phyloP scores from a whole-genome alignment of 2,888 invertebrate genomes.

The Steinernema hermaphroditum region DNA sequence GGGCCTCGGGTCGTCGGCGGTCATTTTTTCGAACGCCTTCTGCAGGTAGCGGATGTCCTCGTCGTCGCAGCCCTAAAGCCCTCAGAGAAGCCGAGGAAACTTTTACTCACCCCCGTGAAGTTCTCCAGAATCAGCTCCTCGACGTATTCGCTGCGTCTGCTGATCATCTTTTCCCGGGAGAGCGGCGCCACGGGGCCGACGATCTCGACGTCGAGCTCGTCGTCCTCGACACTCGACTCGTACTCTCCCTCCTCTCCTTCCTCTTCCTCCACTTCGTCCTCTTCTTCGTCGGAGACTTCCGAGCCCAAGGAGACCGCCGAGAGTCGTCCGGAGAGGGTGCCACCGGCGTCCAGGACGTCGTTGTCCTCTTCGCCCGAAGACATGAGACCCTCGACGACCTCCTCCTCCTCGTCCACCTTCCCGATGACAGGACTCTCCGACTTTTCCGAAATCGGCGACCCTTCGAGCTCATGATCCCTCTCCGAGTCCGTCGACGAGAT shows the following conservation, averaged over 20 bases:
- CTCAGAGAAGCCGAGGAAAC: not conserved
- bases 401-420: not conserved
- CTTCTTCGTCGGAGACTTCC: not conserved
- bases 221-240: not conserved
- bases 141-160: not conserved
- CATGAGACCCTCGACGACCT: not conserved
- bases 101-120: not conserved
- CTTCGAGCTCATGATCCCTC: not conserved
- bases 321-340: not conserved
- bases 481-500: slow-evolving; percentile 6
- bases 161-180: not conserved
- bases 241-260: not conserved
- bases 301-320: not conserved
- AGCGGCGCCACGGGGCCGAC: not conserved
- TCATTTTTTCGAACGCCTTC: not conserved
- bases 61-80: slow-evolving; percentile 12
- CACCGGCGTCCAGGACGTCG: not conserved
- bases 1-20: not conserved
- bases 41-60: slow-evolving; percentile 16
- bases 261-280: not conserved
- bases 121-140: not conserved
- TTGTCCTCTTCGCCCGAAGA: slow-evolving; percentile 3
- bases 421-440: not conserved
- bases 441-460: slow-evolving; percentile 24
- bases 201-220: slow-evolving; percentile 1